A percentile compares a stretch with the other conserved stretches of the same genome.
Conservation (phyloP, 1,140 invertebrate species). For the Colletes latitarsis region DNA sequence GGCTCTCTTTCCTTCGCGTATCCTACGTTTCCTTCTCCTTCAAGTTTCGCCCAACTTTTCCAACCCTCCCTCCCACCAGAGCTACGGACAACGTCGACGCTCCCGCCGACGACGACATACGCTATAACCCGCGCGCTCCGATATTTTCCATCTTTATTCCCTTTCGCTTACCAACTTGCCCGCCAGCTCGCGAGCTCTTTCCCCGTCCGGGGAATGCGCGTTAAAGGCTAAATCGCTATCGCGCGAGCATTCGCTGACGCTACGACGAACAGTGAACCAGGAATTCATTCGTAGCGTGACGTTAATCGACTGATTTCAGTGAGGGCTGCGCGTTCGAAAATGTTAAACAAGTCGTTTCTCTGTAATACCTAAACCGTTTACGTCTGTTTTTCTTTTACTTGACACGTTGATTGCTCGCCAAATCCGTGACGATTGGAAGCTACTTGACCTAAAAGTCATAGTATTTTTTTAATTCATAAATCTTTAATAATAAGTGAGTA, state of each 20-base stretch:
- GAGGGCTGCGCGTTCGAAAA: too few species aligned
- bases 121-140: constrained; percentile 44
- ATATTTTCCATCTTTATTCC: constrained; percentile 43
- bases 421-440: too few species aligned
- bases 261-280: neutral
- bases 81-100: constrained; percentile 46
- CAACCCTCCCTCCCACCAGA: constrained; percentile 35
- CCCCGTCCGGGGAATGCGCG: constrained; percentile 53
- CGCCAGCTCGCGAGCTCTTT: constrained; percentile 32
- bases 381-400: too few species aligned
- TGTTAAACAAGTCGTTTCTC: too few species aligned
- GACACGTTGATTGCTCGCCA: too few species aligned
- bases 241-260: constrained; percentile 37
- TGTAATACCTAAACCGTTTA: too few species aligned
- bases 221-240: constrained; percentile 39
- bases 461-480: too few species aligned
- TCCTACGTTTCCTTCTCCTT: constrained; percentile 61
- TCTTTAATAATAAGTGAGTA: too few species aligned
- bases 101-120: constrained; percentile 61
- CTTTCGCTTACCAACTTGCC: constrained; percentile 27
- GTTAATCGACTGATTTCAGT: too few species aligned
- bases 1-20: constrained; percentile 42
- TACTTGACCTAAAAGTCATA: too few species aligned
- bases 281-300: too few species aligned
- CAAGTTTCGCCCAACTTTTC: constrained; percentile 73